Conservation (phyloP, 1,140 invertebrate genomes). For the Archivesica marissinica region DNA sequence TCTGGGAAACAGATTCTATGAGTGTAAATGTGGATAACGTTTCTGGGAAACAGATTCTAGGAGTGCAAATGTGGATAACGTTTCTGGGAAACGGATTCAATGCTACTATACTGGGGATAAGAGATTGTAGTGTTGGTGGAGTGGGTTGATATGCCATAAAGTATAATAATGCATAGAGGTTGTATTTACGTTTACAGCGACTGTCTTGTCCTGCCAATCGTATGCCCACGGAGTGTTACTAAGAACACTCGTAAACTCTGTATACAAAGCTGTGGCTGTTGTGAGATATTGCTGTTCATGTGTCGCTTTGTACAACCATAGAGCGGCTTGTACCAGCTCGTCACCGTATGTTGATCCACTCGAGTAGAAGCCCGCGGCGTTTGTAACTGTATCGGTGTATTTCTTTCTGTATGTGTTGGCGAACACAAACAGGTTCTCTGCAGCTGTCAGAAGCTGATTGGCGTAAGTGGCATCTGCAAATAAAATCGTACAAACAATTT, state of each 20-base stretch:
- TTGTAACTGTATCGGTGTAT: constrained; percentile 86
- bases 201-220: not conserved
- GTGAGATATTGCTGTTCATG: constrained; percentile 85
- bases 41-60: no score
- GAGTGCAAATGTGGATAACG: no score
- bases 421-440: constrained; percentile 85
- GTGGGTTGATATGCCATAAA: no score
- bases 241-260: not conserved
- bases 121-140: no score
- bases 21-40: no score
- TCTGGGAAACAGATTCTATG: no score
- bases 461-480: constrained; percentile 6
- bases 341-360: constrained; percentile 83
- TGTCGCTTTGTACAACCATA: constrained; percentile 87
- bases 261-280: constrained; percentile 85
- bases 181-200: constrained; percentile 11
- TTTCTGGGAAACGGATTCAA: no score
- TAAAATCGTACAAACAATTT: no score
- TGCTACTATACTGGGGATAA: no score
- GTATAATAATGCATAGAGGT: no score
- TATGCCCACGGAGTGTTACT: constrained; percentile 86
- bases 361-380: constrained; percentile 84
- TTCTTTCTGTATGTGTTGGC: constrained; percentile 85
- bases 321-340: constrained; percentile 87
- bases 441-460: not conserved